Conservation (phyloP, 1,140 invertebrate genomes). For the Hylyphantes graminicola region DNA sequence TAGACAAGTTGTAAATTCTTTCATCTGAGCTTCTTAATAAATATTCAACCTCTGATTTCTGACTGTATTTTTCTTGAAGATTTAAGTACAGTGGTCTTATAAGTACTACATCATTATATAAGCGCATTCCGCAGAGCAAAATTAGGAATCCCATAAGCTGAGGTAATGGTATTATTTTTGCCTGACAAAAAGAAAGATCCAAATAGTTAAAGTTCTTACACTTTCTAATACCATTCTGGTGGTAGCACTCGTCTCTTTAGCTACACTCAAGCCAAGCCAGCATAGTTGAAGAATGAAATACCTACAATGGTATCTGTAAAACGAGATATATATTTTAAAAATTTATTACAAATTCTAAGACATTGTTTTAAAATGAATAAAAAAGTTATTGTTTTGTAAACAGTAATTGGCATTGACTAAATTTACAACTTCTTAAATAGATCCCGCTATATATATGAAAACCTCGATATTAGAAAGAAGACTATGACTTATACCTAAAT, state of each 20-base stretch:
- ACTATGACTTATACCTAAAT: no score
- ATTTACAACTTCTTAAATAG: no score
- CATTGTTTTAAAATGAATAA: no score
- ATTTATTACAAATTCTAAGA: not conserved
- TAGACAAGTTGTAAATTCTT: conserved; percentile 5
- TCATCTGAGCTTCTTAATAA: conserved; percentile 39
- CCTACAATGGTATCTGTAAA: conserved; percentile 84
- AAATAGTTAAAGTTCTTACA: conserved; percentile 89
- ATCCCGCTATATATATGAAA: no score
- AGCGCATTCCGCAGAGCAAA: conserved; percentile 79
- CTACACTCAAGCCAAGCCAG: conserved; percentile 95
- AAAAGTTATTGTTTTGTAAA: no score
- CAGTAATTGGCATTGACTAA: no score
- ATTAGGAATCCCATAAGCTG: conserved; percentile 79
- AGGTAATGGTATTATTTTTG: conserved; percentile 64
- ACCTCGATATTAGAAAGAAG: no score
- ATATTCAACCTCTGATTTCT: conserved; percentile 1
- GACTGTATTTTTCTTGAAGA: not conserved
- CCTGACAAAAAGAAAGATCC: conserved; percentile 81
- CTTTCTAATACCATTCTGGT: conserved; percentile 93
- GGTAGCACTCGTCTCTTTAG: conserved; percentile 91
- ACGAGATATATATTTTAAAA: not conserved
- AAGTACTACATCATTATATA: conserved; percentile 81
- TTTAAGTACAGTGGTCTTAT: conserved; percentile 65
- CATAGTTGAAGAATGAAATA: conserved; percentile 97